Evolutionary conservation across 2,113 vertebrate genomes (phyloP).

Genomic region (Nycticebus coucang): DNA sequence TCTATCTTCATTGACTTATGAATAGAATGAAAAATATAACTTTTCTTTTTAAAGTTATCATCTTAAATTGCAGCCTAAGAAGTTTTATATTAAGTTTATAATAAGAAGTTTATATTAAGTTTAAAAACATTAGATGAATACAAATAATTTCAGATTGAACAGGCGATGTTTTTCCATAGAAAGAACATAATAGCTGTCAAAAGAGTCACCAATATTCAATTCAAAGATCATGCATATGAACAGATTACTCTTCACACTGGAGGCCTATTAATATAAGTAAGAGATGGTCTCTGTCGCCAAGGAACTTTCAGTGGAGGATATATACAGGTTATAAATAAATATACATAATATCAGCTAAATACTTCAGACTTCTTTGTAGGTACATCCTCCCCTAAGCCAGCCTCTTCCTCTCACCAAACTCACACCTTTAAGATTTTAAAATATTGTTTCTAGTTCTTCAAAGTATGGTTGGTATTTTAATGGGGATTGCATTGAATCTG

Average conservation of each 20-base stretch:
- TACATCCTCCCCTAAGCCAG: background rate
- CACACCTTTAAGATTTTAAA: background rate
- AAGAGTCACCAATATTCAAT: slow-evolving; percentile 1
- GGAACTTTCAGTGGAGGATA: background rate
- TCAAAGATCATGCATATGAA: background rate
- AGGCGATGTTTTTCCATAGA: background rate
- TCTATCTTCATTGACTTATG: background rate
- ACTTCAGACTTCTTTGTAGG: background rate
- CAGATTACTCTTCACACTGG: background rate
- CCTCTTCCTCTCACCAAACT: background rate
- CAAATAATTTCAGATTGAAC: background rate
- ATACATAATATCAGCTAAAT: background rate
- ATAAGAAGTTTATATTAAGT: slow-evolving; percentile 16
- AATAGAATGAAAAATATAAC: background rate
- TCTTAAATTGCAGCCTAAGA: background rate
- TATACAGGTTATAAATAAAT: background rate
- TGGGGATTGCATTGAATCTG: too few relatives aligned
- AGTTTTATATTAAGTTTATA: slow-evolving; percentile 14
- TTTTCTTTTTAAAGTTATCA: slow-evolving; percentile 44
- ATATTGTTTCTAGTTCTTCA: too few relatives aligned
- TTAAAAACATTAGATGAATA: slow-evolving; percentile 10
- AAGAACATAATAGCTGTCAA: slow-evolving; percentile 20
- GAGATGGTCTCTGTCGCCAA: background rate
- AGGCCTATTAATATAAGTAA: background rate
- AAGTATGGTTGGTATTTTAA: too few relatives aligned